phyloP scores from a whole-genome alignment of 1,140 invertebrate genomes.

The Adoxophyes honmai region DNA sequence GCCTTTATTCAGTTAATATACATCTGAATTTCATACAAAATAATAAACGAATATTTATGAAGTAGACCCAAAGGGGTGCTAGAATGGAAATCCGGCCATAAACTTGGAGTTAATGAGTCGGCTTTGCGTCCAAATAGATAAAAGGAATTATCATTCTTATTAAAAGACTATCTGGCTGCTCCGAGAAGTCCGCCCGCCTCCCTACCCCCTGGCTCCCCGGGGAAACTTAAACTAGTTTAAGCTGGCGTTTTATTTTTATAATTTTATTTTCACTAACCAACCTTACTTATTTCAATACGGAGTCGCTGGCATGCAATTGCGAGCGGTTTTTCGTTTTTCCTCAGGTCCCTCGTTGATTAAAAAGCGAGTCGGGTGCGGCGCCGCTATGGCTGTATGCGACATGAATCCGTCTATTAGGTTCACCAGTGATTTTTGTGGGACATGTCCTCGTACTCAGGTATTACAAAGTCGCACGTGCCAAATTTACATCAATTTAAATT shows the following conservation, averaged over 20 bases:
- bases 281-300: slow-evolving; percentile 10
- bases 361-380: too few species aligned
- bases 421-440: too few species aligned
- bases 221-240: slow-evolving; percentile 10
- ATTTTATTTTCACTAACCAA: slow-evolving; percentile 14
- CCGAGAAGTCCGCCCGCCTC: too few species aligned
- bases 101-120: slow-evolving; percentile 15
- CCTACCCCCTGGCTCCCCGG: neutral
- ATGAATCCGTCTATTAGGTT: too few species aligned
- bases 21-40: neutral
- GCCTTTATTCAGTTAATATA: too few species aligned
- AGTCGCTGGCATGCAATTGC: neutral
- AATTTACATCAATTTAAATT: too few species aligned
- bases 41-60: slow-evolving; percentile 6
- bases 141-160: slow-evolving; percentile 15
- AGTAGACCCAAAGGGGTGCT: neutral
- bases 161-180: neutral
- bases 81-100: slow-evolving; percentile 4
- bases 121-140: slow-evolving; percentile 12
- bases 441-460: too few species aligned
- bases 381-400: too few species aligned
- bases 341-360: too few species aligned
- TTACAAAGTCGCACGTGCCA: too few species aligned
- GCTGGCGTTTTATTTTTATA: slow-evolving; percentile 8
- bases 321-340: too few species aligned